Base-by-base conservation (phyloP, 2,888 invertebrate genomes). In the Drosophila subquinaria region DNA sequence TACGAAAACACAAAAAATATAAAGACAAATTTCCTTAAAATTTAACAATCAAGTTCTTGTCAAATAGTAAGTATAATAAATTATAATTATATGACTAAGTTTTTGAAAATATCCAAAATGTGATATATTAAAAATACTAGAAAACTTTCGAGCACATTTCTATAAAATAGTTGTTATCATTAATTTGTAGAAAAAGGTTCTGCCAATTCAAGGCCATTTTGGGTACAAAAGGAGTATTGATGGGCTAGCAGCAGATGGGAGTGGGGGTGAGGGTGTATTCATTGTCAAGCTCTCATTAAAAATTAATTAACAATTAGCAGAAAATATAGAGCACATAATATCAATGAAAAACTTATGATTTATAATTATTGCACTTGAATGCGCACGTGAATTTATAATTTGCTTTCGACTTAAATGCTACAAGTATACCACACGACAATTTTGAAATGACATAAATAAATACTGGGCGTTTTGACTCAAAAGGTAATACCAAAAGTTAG, bases 241-340 rank as follows among this genome's bases (percentile, higher is more conserved):
- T 38, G 38, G 27, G 23, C 13, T 20, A 11, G 43, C 43, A 17
- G 9, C 1, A 6, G 20, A 3, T 10, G 20, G 5, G 27, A 27
- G 33, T 13, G 11, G 6, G 15, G 11, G 9, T n/a, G n/a, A n/a
- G 15, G 50, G 55, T 71, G 79, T 74, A 77, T 77, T 79, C 80
- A 71, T 77, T 80, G 75, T 80, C 81, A 83, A 83, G 84, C 62
- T 83, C 69, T 87, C 61, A 77, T 81, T 84, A 81, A 79, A 84
- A 89, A 84, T 89, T 89, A 84, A 89, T 89, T 89, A 84, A 84
- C 84, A 84, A 86, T 79, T 79, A 67, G 70, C 69, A 57, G 23
- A 67, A 77, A 72, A 50, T 69, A 70, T 67, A 56, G 75, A 71
- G 80, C 64, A 74, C 55, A 70, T 73, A 77, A 76, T 87, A 81